phyloP scores from a whole-genome alignment of 2,888 invertebrate genomes.

The Petrolisthes cinctipes region DNA sequence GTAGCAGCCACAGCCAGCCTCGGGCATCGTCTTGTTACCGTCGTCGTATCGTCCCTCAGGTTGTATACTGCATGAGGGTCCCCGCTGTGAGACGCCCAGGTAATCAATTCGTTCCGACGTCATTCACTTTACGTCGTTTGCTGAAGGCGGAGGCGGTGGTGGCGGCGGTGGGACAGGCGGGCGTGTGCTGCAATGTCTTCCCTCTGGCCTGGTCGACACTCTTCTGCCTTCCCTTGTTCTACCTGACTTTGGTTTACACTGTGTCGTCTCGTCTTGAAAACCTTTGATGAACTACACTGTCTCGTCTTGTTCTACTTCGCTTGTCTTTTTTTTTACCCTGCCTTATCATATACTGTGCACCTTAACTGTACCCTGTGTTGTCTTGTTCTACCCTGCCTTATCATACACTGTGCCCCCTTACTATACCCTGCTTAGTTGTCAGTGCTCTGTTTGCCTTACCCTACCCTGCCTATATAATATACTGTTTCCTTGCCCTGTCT shows the following conservation, averaged over 20 bases:
- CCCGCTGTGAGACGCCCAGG: slow-evolving; percentile 41
- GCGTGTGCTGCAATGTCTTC: not conserved
- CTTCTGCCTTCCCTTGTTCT: not conserved
- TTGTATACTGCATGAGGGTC: not conserved
- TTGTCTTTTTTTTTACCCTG: not conserved
- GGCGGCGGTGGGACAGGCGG: not conserved
- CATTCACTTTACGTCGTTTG: slow-evolving; percentile 48
- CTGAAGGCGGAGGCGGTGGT: slow-evolving; percentile 11
- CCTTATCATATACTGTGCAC: not conserved
- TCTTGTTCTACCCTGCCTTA: not conserved
- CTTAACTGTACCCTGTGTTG: not conserved
- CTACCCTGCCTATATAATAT: not conserved
- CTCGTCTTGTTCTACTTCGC: not conserved
- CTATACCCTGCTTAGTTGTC: not conserved
- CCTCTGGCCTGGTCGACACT: not conserved
- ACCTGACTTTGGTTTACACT: not conserved
- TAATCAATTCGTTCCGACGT: slow-evolving; percentile 59
- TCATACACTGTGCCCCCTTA: not conserved
- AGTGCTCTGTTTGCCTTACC: not conserved
- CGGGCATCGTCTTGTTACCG: not conserved
- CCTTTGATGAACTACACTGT: not conserved
- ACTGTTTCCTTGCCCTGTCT: not conserved
- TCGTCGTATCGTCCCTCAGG: not conserved
- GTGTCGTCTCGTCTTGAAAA: not conserved
- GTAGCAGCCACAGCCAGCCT: not conserved